These are phyloP conservation scores for Limnephilus auricula DNA, from an alignment of 2,888 invertebrate genomes.

Conservation along the genomic window DNA sequence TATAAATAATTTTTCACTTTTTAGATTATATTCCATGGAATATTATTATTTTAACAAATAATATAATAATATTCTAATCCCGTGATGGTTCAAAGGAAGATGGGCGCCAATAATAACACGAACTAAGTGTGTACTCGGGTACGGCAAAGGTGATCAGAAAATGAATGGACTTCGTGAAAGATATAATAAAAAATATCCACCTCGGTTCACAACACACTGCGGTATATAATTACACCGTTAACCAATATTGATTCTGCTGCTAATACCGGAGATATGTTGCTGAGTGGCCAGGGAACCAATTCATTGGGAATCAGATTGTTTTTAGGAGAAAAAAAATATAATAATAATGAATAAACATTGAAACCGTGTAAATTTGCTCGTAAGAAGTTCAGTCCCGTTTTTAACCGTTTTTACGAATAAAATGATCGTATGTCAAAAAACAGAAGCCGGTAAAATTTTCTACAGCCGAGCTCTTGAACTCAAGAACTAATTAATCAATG, in stretches of 20 bases:
- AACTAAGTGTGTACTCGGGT: not conserved
- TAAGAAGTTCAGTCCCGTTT: too few species aligned
- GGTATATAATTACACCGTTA: constrained; percentile 21
- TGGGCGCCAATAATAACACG: constrained; percentile 6
- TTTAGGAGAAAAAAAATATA: not conserved
- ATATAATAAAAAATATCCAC: constrained; percentile 39
- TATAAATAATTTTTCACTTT: too few species aligned
- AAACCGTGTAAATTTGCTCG: too few species aligned
- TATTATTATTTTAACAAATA: too few species aligned
- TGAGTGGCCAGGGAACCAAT: not conserved
- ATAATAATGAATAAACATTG: not conserved
- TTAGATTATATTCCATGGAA: too few species aligned
- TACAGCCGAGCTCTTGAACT: too few species aligned
- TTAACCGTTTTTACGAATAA: too few species aligned
- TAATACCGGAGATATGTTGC: not conserved
- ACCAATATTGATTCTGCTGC: constrained; percentile 22
- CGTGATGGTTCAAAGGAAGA: constrained; percentile 20
- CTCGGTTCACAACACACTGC: not conserved
- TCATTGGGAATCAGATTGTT: not conserved
- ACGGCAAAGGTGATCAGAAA: constrained; percentile 55
- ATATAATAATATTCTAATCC: too few species aligned
- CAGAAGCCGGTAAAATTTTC: too few species aligned
- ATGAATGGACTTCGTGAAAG: constrained; percentile 59
- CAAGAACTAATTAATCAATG: too few species aligned
- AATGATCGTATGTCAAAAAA: too few species aligned